Base-by-base conservation (phyloP, 1,140 invertebrate genomes). In the Ganaspis sp. region DNA sequence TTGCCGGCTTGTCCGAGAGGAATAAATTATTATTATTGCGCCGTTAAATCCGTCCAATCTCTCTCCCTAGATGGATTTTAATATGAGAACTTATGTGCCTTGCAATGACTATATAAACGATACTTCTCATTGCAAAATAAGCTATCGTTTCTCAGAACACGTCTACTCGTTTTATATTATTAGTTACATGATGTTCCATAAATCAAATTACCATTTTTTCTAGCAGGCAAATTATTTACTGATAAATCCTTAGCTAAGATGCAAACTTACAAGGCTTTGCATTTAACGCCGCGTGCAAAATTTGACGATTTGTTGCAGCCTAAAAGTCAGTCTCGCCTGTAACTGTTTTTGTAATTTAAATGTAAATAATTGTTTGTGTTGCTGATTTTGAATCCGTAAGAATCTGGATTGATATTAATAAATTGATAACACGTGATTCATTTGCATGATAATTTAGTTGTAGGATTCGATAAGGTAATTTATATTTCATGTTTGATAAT, bases 21-120 rank as follows among this genome's bases (percentile, higher is more conserved):
- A 88, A 88, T 88, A 85, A 87, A 87, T 88, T 87, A 86, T 87
- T 64, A 64, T 64, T 83, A 86, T 86, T 85, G 81, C 82, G 54
- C 79, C 81, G 77, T 81, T 85, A 85, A 87, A 86, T 88, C 85
- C 84, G 80, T 81, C 82, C 85, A 84, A 85, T 85, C 86, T 81
- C 77, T 78, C 70, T 69, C 70, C 17, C 49, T 72, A 78, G 79
- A 84, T 79, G 81, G 81, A 78, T 81, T 80, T 81, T 81, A 75
- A 79, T 79, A 77, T 79, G 77, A 64, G 58, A 29, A 64, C 26
- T 34, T 64, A 29, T 29, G 23, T 26, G 23, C 58, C 23, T 69
- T 40, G 37, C 58, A 72, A 80, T 53, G 29, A 34, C 54, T 64
- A 64, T 64, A 64, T 64, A 26, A 64, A 64, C 58, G 23, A 29